A percentile compares a stretch with the other conserved stretches of the same genome.
These are phyloP conservation scores for Trichogramma evanescens DNA, from an alignment of 2,888 invertebrate species.

Conservation along the genomic window DNA sequence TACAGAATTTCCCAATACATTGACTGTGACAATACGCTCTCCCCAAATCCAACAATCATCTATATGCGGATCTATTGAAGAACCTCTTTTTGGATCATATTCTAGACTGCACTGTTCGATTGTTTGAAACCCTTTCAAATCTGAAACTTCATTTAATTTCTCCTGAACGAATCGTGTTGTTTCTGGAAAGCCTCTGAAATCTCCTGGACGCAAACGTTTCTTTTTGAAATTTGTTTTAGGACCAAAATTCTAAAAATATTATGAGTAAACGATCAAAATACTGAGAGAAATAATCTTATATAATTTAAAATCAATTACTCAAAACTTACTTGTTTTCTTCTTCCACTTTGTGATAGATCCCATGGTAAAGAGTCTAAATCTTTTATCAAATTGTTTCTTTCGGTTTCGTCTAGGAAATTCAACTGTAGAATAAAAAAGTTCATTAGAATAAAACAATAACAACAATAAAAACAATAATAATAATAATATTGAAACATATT, in stretches of 20 bases:
- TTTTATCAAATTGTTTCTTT: constrained; percentile 60
- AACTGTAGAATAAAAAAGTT: constrained; percentile 46
- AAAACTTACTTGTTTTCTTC: constrained; percentile 71
- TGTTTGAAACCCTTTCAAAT: constrained; percentile 67
- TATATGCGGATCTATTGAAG: constrained; percentile 95
- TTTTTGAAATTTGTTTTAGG: constrained; percentile 98
- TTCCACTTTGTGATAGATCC: constrained; percentile 90
- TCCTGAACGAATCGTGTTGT: constrained; percentile 74
- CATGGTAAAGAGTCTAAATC: constrained; percentile 76
- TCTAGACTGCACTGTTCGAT: constrained; percentile 96
- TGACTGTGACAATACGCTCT: constrained; percentile 89
- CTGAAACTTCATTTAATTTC: constrained; percentile 56
- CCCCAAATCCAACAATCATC: constrained; percentile 99
- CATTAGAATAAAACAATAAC: constrained; percentile 4
- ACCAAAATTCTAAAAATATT: constrained; percentile 71
- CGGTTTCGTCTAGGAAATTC: constrained; percentile 67
- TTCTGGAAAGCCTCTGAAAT: constrained; percentile 81
- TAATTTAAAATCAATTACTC: background rate
- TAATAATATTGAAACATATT: background rate
- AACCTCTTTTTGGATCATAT: constrained; percentile 78
- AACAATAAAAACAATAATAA: constrained; percentile 2
- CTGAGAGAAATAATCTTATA: background rate
- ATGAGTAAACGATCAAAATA: background rate
- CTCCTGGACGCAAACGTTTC: constrained; percentile 67
- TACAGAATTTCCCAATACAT: constrained; percentile 73